These are phyloP conservation scores for Venturia canescens DNA, from an alignment of 1,140 invertebrate genomes.

Conservation along the genomic window DNA sequence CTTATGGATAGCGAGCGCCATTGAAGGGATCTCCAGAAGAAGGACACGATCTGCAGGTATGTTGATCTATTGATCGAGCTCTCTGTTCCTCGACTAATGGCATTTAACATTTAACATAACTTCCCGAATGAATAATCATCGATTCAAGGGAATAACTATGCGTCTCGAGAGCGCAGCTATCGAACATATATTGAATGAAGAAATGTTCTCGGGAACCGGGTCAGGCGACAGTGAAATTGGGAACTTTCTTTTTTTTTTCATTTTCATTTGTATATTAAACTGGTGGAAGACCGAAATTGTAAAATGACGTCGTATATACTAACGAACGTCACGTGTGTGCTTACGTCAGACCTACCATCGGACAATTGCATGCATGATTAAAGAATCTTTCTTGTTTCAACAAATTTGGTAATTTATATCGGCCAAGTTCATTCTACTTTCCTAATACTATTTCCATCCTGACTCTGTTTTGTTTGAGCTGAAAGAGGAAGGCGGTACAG, in stretches of 20 bases:
- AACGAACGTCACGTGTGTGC: too few relatives aligned
- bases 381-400: not conserved
- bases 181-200: too few relatives aligned
- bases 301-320: too few relatives aligned
- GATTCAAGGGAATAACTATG: not conserved
- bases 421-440: not conserved
- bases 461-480: not conserved
- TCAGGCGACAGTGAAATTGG: too few relatives aligned
- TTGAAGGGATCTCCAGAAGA: not conserved
- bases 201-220: too few relatives aligned
- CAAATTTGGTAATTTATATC: not conserved
- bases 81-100: not conserved
- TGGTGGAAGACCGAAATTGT: too few relatives aligned
- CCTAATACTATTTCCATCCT: not conserved
- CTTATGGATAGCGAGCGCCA: not conserved
- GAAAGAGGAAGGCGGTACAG: not conserved
- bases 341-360: too few relatives aligned
- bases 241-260: too few relatives aligned
- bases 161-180: not conserved
- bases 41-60: not conserved
- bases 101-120: not conserved
- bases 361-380: too few relatives aligned
- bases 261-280: too few relatives aligned
- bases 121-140: not conserved
- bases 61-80: constrained; percentile 18